phyloP scores from a whole-genome alignment of 2,888 invertebrate species.

The Leptinotarsa rubiginosa region DNA sequence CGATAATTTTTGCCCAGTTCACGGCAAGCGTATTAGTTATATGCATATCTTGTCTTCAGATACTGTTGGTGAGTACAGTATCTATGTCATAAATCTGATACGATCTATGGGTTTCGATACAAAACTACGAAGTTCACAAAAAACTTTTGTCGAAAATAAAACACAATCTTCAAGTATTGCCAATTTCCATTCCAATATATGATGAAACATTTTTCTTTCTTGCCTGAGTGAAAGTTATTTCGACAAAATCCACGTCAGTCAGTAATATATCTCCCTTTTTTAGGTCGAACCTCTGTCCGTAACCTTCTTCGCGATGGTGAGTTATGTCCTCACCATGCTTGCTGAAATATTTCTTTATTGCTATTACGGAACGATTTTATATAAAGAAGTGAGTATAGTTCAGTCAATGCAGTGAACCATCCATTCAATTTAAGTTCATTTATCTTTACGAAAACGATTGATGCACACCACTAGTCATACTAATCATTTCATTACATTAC shows the following conservation, averaged over 20 bases:
- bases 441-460: too few relatives aligned
- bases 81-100: neutral
- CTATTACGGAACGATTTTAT: slow-evolving; percentile 67
- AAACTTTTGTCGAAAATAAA: too few relatives aligned
- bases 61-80: neutral
- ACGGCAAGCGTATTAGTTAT: slow-evolving; percentile 66
- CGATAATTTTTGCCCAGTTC: slow-evolving; percentile 65
- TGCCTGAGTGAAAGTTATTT: slow-evolving; percentile 62
- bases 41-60: slow-evolving; percentile 68
- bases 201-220: slow-evolving; percentile 54
- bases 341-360: slow-evolving; percentile 68
- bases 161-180: neutral
- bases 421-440: neutral
- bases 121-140: too few relatives aligned
- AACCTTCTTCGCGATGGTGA: slow-evolving; percentile 63
- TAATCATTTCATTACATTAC: too few relatives aligned
- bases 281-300: slow-evolving; percentile 56
- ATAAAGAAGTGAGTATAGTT: slow-evolving; percentile 64
- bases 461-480: too few relatives aligned
- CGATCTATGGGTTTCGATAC: too few relatives aligned
- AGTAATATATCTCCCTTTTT: slow-evolving; percentile 22
- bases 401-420: neutral
- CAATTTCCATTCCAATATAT: neutral
- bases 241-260: neutral
- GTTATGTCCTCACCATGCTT: slow-evolving; percentile 63